phyloP scores from a whole-genome alignment of 2,113 vertebrate species.

The Pithys albifrons region DNA sequence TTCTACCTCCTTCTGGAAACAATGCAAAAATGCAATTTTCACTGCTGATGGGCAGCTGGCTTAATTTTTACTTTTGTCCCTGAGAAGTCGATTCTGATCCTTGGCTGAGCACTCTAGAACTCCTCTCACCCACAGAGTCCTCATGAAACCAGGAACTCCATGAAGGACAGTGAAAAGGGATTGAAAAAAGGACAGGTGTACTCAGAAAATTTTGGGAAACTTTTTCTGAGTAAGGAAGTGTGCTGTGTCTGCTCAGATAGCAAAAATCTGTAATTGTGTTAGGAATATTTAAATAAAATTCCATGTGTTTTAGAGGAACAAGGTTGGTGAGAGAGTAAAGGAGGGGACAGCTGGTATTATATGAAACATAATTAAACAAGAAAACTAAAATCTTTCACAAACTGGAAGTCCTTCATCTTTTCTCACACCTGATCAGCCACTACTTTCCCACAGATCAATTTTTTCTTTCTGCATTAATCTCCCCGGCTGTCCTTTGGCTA shows the following conservation, averaged over 20 bases:
- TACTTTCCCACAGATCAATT: not conserved
- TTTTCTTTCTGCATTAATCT: not conserved
- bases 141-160: not conserved
- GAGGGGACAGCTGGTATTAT: rapidly evolving
- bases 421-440: not conserved
- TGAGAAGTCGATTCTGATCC: not conserved
- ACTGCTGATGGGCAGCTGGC: not conserved
- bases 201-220: not conserved
- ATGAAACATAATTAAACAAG: not conserved
- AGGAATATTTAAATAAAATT: not conserved
- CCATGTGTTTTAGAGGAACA: not conserved
- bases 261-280: not conserved
- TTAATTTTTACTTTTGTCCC: not conserved
- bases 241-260: not conserved
- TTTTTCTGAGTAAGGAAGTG: not conserved
- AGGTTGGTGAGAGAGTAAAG: not conserved
- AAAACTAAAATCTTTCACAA: not conserved
- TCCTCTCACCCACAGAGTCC: not conserved
- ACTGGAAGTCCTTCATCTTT: not conserved
- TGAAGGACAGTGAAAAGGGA: not conserved
- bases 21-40: not conserved
- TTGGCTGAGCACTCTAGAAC: not conserved
- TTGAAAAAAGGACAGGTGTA: not conserved
- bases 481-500: not conserved
- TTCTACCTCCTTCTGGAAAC: not conserved